Evolutionary conservation across 2,113 vertebrate genomes (phyloP), one percentile per base, ranked within the genome.

Genomic region (Peucedramus taeniatus): DNA sequence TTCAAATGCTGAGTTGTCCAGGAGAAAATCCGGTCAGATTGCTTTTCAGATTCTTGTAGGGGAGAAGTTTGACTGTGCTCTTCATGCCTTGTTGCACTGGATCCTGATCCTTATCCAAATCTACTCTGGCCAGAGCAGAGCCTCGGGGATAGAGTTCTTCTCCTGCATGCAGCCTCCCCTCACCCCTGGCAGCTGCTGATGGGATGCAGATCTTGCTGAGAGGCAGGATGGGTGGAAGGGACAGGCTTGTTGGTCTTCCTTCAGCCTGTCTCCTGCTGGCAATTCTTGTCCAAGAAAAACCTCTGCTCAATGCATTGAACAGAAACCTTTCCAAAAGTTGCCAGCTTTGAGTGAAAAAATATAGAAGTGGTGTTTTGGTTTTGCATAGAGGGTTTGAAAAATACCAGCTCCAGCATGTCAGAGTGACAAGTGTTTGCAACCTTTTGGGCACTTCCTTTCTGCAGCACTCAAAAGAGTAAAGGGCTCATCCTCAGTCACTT

Each of bases 1-100:
- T 86, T 94, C 77, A 80, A 89, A 71, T 71, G 65, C 66, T 83
- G 57, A 96, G 69, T 7, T 53, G 35, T 35, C 45, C 78, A 69
- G 76, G 77, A 72, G 56, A 89, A 95, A 82, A 77, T 45, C 83
- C 0, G 0, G 23, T 87, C 45, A 85, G 77, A 64, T 27, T 17
- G 39, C 28, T 59, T 71, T 94, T 80, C 44, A n/a, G 68, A 63
- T 28, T 57, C 56, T 74, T 28, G 59, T 27, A 90, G 59, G 56
- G 81, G 51, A 72, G 40, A 89, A 54, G 40, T 74, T 17, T 78
- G 60, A 45, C 86, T 72, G 42, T 40, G 40, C 44, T 63, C 47
- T 91, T 3, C 11, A 3, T 65, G 66, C 37, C 42, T 77, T 40
- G 30, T 37, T 83, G 20, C 60, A 71, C 19, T 69, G 54, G 60